These are phyloP conservation scores for Porites lobata DNA, from an alignment of 92 coral and sea anemone species.

Conservation along the genomic window DNA sequence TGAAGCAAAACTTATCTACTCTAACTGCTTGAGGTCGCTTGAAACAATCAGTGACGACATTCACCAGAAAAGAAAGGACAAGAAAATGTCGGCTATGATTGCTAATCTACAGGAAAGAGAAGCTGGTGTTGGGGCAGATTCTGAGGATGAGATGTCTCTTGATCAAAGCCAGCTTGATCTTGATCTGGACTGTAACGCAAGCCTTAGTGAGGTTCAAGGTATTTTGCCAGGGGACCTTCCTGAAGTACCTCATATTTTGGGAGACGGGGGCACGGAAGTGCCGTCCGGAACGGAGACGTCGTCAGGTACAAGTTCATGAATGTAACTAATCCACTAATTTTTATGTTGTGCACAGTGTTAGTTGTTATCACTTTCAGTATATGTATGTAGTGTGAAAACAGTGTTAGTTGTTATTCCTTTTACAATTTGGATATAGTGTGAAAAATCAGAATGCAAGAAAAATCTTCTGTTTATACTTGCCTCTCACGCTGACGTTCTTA, in stretches of 20 bases:
- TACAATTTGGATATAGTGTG: no score
- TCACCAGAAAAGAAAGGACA: constrained; percentile 90
- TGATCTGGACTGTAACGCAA: constrained; percentile 71
- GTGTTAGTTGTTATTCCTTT: background rate
- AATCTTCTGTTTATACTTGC: no score
- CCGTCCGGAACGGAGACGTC: background rate
- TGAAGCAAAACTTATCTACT: constrained; percentile 88
- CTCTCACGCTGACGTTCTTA: no score
- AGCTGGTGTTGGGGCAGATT: constrained; percentile 98
- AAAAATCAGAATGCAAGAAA: no score
- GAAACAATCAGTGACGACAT: constrained; percentile 97
- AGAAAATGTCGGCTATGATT: constrained; percentile 72
- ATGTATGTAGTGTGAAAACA: background rate
- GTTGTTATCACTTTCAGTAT: background rate
- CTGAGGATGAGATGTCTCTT: constrained; percentile 89
- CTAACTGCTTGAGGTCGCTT: constrained; percentile 84
- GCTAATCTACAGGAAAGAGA: constrained; percentile 89
- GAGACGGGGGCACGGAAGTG: background rate
- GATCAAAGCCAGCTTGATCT: constrained; percentile 85
- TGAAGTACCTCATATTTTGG: background rate
- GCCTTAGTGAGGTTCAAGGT: constrained; percentile 42
- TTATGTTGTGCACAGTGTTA: background rate
- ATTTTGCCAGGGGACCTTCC: constrained; percentile 3
- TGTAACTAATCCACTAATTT: background rate
- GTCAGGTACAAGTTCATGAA: background rate